Conservation (phyloP, 2,113 vertebrate genomes). For the Centrocercus urophasianus region DNA sequence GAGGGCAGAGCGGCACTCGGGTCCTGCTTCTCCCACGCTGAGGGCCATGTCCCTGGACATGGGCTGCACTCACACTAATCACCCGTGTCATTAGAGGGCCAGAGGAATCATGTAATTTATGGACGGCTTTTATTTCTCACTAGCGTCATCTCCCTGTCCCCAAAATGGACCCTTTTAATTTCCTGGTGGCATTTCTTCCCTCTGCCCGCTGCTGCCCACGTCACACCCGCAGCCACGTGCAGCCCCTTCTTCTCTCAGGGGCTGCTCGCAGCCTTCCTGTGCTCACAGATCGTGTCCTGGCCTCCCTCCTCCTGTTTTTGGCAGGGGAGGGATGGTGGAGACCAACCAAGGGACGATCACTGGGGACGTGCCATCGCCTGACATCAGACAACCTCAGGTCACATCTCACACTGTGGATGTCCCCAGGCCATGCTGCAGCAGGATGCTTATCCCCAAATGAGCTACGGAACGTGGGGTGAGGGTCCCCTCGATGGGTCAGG, state of each 20-base stretch:
- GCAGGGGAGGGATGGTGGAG: background rate
- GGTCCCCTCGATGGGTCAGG: background rate
- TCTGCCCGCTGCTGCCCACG: background rate
- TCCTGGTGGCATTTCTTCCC: constrained; percentile 2
- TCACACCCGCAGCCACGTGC: constrained; percentile 31
- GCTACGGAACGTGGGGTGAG: too few relatives aligned
- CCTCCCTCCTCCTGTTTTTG: background rate
- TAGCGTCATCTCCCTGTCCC: constrained; percentile 49
- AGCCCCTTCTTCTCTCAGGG: background rate
- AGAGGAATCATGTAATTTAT: constrained; percentile 51
- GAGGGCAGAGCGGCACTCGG: background rate
- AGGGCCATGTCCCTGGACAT: background rate
- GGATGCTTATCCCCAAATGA: background rate
- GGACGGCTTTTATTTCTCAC: constrained; percentile 53
- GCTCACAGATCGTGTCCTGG: background rate
- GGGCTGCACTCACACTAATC: constrained; percentile 11
- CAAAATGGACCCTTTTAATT: constrained; percentile 32
- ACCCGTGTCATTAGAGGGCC: constrained; percentile 18
- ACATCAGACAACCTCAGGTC: background rate
- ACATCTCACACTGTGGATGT: background rate
- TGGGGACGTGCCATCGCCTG: rapidly evolving
- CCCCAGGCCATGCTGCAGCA: background rate
- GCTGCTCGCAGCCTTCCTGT: background rate
- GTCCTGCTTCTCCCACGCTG: background rate
- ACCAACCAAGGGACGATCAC: rapidly evolving